These are phyloP conservation scores for Exaiptasia diaphana DNA, from an alignment of 64 coral and sea anemone species.

Conservation along the genomic window DNA sequence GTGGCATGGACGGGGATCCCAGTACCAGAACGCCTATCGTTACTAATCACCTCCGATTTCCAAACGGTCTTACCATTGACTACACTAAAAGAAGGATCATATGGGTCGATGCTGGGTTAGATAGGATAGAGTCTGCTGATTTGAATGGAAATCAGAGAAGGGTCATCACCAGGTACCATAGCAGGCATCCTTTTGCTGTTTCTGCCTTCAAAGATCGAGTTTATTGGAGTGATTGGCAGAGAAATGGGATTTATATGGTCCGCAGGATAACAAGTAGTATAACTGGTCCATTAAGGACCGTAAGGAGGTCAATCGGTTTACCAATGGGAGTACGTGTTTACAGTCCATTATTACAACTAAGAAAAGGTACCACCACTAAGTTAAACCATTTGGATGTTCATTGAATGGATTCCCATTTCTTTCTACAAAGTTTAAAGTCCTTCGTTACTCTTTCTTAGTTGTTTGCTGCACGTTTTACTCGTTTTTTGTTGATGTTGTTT, in stretches of 20 bases:
- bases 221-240: slow-evolving; percentile 72
- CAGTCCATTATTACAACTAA: no score
- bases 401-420: no score
- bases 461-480: no score
- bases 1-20: slow-evolving; percentile 73
- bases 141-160: slow-evolving; percentile 36
- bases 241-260: slow-evolving; percentile 65
- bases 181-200: slow-evolving; percentile 53
- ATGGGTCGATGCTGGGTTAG: slow-evolving; percentile 74
- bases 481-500: no score
- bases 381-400: no score
- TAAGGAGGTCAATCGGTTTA: no score
- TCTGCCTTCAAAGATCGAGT: slow-evolving; percentile 58
- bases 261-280: no score
- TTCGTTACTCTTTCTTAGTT: no score
- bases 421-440: no score
- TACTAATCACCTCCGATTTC: slow-evolving; percentile 47
- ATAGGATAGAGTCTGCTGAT: slow-evolving; percentile 53
- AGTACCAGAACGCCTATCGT: slow-evolving; percentile 33
- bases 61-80: slow-evolving; percentile 77
- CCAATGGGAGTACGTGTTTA: no score
- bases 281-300: no score
- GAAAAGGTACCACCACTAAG: no score
- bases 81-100: slow-evolving; percentile 63
- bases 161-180: slow-evolving; percentile 25